Percentiles rank a stretch among this genome's conserved stretches.
phyloP scores from a whole-genome alignment of 2,888 invertebrate genomes.

The Cecidostiba fungosa region DNA sequence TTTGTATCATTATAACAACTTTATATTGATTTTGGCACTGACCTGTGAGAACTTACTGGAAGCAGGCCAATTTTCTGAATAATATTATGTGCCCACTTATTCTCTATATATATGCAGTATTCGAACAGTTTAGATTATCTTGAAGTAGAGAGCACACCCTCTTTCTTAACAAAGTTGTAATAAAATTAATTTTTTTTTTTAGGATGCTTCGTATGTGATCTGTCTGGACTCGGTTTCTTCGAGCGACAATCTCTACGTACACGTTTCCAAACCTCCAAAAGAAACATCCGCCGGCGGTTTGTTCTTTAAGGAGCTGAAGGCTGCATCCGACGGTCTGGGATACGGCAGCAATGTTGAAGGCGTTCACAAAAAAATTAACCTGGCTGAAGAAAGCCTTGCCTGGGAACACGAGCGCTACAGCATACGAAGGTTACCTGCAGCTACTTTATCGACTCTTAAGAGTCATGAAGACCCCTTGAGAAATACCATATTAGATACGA shows the following conservation, averaged over 20 bases:
- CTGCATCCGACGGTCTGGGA: conserved; percentile 81
- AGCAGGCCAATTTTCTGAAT: neutral
- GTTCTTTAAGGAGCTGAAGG: conserved; percentile 84
- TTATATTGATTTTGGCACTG: neutral
- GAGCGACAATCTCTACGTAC: conserved; percentile 88
- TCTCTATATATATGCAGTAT: neutral
- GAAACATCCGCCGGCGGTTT: conserved; percentile 89
- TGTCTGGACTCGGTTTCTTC: conserved; percentile 92
- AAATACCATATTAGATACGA: conserved; percentile 85
- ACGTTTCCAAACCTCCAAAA: conserved; percentile 97
- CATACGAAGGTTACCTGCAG: conserved; percentile 93
- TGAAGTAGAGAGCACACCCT: neutral
- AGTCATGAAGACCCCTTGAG: conserved; percentile 85
- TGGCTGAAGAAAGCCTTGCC: conserved; percentile 93
- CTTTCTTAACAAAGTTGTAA: neutral
- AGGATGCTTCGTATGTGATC: conserved; percentile 94
- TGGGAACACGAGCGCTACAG: conserved; percentile 99
- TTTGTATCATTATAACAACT: neutral
- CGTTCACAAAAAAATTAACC: conserved; percentile 97
- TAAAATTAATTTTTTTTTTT: conserved; percentile 71
- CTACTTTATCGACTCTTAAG: conserved; percentile 92
- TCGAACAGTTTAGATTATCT: neutral
- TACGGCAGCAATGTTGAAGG: conserved; percentile 83
- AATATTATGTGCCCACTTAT: neutral
- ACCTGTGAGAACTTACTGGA: neutral